Evolutionary conservation across 2,113 vertebrate species (phyloP), one percentile per base, ranked within the genome.

Genomic region (Dromiciops gliroides): DNA sequence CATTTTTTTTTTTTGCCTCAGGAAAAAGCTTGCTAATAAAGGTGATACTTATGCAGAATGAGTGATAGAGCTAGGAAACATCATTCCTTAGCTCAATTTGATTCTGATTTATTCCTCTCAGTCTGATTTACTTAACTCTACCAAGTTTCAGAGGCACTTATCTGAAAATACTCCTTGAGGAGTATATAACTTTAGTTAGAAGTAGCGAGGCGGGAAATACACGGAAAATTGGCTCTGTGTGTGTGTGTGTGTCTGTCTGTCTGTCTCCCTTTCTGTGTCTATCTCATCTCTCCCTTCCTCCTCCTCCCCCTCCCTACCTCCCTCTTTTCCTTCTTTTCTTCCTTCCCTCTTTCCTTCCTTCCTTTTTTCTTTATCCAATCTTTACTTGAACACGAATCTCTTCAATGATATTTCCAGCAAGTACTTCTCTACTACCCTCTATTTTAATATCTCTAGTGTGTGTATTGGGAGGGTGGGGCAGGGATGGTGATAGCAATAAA

Each of bases 141-240:
- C 19, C 19, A 31, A 49, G 23, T 37, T 75, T 48, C 25, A 90
- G 93, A 49, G 51, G 44, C 24, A 24, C 48, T 89, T 50, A 94
- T n/a, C 56, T 28, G 7, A 60, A 60, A 83, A 22, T 75, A 44
- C n/a, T 90, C 19, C 24, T 24, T 50, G 67, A 50, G 26, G 44
- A 0, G 28, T 3, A 26, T 88, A 1, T 89, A 95, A 50, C 37
- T 49, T 28, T 51, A 83, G 50, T 48, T 49, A 94, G 52, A 50
- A 92, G 91, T 93, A 75, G n/a, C n/a, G n/a, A n/a, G 49, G n/a
- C 88, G 83, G 89, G 48, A 94, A 91, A 92, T 92, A 25, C 12
- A 3, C 7, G 91, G 44, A n/a, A 89, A 44, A 37, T 44, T 37
- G 25, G 3, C 10, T 83, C 91, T 92, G 50, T 93, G 90, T 19